phyloP scores from a whole-genome alignment of 2,888 invertebrate species.

The Petrolisthes cinctipes region DNA sequence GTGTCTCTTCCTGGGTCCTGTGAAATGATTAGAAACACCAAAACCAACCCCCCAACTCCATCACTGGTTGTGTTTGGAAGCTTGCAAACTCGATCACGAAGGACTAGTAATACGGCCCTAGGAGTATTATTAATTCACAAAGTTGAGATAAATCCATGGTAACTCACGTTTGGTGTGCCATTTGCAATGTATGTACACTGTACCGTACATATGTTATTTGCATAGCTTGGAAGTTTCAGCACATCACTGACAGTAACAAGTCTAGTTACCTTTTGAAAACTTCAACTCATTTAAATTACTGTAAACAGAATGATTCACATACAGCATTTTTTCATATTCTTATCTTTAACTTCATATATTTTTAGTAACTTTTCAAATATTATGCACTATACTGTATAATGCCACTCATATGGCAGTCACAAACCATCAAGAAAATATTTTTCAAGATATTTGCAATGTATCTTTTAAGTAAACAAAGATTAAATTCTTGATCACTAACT shows the following conservation, averaged over 20 bases:
- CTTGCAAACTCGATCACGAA: too few relatives aligned
- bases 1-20: too few relatives aligned
- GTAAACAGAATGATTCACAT: too few relatives aligned
- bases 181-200: slow-evolving; percentile 1
- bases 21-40: too few relatives aligned
- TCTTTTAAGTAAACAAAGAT: slow-evolving; percentile 26
- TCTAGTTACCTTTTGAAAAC: slow-evolving; percentile 18
- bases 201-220: slow-evolving; percentile 17
- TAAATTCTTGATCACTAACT: background rate
- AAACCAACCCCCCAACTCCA: too few relatives aligned
- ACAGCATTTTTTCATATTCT: background rate
- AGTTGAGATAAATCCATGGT: background rate
- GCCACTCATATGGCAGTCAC: slow-evolving; percentile 31
- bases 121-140: too few relatives aligned
- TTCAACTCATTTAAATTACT: background rate
- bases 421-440: background rate
- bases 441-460: slow-evolving; percentile 16
- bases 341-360: background rate
- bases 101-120: too few relatives aligned
- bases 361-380: background rate
- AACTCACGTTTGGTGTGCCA: background rate
- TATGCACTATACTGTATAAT: slow-evolving; percentile 24
- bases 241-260: slow-evolving; percentile 19
- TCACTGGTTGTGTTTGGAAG: too few relatives aligned
- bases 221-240: slow-evolving; percentile 7